Evolutionary conservation across 2,113 vertebrate genomes (phyloP), one percentile per base, ranked within the genome.

Genomic region (Prietella phreatophila): DNA sequence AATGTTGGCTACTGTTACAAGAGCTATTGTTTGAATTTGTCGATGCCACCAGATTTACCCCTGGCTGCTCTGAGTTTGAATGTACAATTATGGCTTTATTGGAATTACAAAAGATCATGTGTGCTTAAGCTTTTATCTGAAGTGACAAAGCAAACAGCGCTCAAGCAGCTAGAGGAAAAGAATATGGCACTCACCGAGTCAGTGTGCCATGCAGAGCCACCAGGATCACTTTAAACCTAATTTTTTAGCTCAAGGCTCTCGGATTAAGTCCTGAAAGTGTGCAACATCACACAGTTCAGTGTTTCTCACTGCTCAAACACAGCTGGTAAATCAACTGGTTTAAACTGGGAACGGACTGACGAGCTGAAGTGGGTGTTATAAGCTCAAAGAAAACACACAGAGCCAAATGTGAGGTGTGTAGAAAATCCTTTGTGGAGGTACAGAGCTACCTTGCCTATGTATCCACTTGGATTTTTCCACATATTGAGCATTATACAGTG

Each of bases 21-120:
- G 60, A 84, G 58, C 75, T n/a, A 58, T 81, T 67, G 30, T 56
- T 87, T 58, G 61, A 56, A 67, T 58, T 53, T 82, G 63, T 82
- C 80, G 53, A 86, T 88, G 81, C 81, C 30, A 36, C 22, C 79
- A 86, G 83, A 86, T 84, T 83, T 86, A 81, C 83, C 83, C 88
- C 65, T 92, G 30, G 76, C 90, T 91, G 89, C 80, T 88, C 83
- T 90, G 87, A 92, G 91, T 90, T 87, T 92, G 89, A 93, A 91
- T 91, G 89, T 91, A 90, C 84, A 91, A 88, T 92, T 63, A 76
- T 42, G 85, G 83, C 79, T 93, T 93, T 90, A 91, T 91, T 88
- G 73, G 85, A 91, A 90, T 87, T 92, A 86, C 69, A 88, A 84
- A 91, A 88, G 89, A 60, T 86, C 85, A 76, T 92, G 89, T 93